These are phyloP conservation scores for Sminthurides bifidus DNA, from an alignment of 1,140 invertebrate genomes.

Conservation along the genomic window DNA sequence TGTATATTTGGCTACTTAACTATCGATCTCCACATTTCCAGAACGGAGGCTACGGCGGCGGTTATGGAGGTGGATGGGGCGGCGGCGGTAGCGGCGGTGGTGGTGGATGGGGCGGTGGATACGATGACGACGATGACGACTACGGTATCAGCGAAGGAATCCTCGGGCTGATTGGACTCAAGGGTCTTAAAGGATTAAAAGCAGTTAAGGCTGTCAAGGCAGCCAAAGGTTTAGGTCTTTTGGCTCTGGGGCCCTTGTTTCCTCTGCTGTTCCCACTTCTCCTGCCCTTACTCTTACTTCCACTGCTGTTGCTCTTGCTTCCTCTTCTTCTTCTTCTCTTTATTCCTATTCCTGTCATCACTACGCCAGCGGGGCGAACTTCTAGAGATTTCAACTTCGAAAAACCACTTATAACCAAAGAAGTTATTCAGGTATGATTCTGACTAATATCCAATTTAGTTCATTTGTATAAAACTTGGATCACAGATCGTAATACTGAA, in stretches of 20 bases:
- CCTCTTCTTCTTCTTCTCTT: slow-evolving; percentile 11
- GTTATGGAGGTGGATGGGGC: not conserved
- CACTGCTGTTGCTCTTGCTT: slow-evolving; percentile 1
- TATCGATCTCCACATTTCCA: not conserved
- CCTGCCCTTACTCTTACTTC: slow-evolving; percentile 1
- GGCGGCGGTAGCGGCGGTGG: not conserved
- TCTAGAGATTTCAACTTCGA: not conserved
- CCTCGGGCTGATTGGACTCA: slow-evolving; percentile 13
- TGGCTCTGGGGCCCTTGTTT: slow-evolving; percentile 7
- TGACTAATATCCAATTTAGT: not conserved
- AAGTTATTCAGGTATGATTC: not conserved
- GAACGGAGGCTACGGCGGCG: not conserved
- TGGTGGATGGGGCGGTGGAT: not conserved
- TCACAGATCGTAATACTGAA: no score
- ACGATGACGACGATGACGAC: slow-evolving; percentile 4
- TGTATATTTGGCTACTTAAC: not conserved
- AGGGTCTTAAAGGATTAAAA: slow-evolving; percentile 17
- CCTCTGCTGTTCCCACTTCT: slow-evolving; percentile 3
- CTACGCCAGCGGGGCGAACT: not conserved
- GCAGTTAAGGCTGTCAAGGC: slow-evolving; percentile 15
- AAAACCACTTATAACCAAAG: not conserved
- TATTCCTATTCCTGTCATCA: slow-evolving; percentile 16
- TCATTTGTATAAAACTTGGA: no score
- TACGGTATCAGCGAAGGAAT: slow-evolving; percentile 11
- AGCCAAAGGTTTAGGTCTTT: slow-evolving; percentile 9